Base-by-base conservation (phyloP, 2,888 invertebrate genomes). In the Ceramica pisi region DNA sequence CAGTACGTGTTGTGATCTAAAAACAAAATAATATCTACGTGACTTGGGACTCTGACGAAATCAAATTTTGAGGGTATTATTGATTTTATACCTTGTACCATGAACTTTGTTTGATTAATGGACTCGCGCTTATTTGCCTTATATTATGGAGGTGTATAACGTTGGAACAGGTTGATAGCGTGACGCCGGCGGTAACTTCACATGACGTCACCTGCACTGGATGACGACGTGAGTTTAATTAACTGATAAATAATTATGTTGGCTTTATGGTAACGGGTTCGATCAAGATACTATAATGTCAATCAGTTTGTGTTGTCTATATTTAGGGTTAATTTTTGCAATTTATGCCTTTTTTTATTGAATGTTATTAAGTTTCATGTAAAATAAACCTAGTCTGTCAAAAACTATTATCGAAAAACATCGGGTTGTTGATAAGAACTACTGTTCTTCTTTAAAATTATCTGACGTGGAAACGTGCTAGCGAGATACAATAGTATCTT, bases 21-120 rank as follows among this genome's bases (percentile, higher is more conserved):
- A 53, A 65, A 66, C n/a, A 55, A 16, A 41, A 65, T 74, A 35
- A 65, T 74, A 44, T 35, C 0, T 31, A 61, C 74, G 75, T 71
- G 53, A 53, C 51, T 38, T 38, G 44, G 46, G 64, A 19, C 26
- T 14, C 51, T 38, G 53, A 74, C 63, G 53, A 38, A 46, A 74
- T 63, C 21, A 26, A 38, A 38, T 55, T 75, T 55, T 31, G 19
- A 38, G 16, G 14, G 26, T 41, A 5, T 65, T 64, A 71, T 71
- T 71, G 75, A 71, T 75, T 75, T 55, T 57, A 50, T 41, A 64
- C 46, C 55, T 12, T 41, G 51, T 41, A 19, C 16, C 23, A 7
- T 12, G 35, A 75, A 59, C 31, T 53, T 48, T 77, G 14, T 68
- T 69, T 53, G 70, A 53, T 41, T 59, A 69, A 53, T 67, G 21